Evolutionary conservation across 2,888 invertebrate species (phyloP).

Genomic region (Phaonia tiefii): DNA sequence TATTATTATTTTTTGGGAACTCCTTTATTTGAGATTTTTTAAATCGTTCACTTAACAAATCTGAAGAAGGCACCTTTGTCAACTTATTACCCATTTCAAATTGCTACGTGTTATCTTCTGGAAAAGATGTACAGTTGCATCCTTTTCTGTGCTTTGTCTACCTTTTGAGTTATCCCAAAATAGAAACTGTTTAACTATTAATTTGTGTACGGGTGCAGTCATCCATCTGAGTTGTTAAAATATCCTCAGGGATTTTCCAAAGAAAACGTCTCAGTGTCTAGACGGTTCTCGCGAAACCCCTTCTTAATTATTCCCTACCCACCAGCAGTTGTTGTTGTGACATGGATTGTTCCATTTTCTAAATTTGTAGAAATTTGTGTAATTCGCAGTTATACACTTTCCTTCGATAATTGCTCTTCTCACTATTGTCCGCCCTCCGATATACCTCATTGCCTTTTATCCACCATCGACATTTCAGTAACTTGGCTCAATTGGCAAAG

Average conservation of each 20-base stretch:
- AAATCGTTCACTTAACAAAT: too few species aligned
- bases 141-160: background rate
- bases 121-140: too few species aligned
- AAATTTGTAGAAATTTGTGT: conserved; percentile 6
- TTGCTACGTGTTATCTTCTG: too few species aligned
- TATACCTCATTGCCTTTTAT: too few species aligned
- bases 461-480: conserved; percentile 19
- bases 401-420: background rate
- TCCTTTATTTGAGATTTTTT: too few species aligned
- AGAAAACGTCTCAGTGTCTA: background rate
- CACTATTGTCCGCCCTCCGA: background rate
- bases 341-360: background rate
- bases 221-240: background rate
- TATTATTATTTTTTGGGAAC: background rate
- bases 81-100: too few species aligned
- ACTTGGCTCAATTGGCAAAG: conserved; percentile 33
- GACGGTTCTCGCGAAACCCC: background rate
- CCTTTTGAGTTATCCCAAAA: background rate
- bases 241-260: background rate
- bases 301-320: too few species aligned
- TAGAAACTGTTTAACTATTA: background rate
- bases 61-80: too few species aligned
- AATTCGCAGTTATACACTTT: too few species aligned
- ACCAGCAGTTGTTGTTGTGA: too few species aligned
- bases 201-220: background rate